Percentiles rank a stretch among this genome's conserved stretches.
Conservation (phyloP, 1,140 invertebrate genomes). For the Cecropterus lyciades region DNA sequence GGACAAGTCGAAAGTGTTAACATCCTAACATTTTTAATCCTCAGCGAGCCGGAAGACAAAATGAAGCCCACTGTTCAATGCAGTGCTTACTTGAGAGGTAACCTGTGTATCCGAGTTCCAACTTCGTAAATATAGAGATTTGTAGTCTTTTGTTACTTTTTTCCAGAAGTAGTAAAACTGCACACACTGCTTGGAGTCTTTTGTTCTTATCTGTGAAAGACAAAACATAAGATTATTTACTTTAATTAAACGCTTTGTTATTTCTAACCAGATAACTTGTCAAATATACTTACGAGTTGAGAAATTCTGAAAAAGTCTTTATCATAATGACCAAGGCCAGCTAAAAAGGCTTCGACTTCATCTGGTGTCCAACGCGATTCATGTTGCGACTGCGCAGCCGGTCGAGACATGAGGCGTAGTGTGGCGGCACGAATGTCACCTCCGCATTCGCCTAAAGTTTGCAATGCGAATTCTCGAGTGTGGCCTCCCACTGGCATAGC, state of each 20-base stretch:
- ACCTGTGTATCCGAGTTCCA: constrained; percentile 63
- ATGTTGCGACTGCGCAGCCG: constrained; percentile 89
- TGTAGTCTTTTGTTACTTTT: constrained; percentile 94
- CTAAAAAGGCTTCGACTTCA: constrained; percentile 95
- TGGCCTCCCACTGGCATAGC: constrained; percentile 95
- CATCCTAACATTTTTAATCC: constrained; percentile 54
- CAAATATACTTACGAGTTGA: constrained; percentile 91
- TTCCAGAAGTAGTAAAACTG: constrained; percentile 99
- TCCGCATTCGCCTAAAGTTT: constrained; percentile 93
- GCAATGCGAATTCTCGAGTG: constrained; percentile 97
- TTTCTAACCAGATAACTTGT: no score
- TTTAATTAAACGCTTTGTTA: no score
- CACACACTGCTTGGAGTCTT: constrained; percentile 96
- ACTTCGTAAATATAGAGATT: constrained; percentile 75
- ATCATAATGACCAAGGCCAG: constrained; percentile 94
- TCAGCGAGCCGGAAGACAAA: constrained; percentile 74
- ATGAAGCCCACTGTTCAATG: constrained; percentile 61
- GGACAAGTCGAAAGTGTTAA: constrained; percentile 63
- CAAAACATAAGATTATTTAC: constrained; percentile 13
- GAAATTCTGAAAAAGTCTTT: constrained; percentile 97
- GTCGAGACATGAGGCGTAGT: constrained; percentile 91
- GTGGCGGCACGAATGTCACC: constrained; percentile 96
- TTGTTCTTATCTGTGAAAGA: constrained; percentile 90
- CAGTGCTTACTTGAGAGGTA: constrained; percentile 72
- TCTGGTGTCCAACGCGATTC: constrained; percentile 93